Base-by-base conservation (phyloP, 2,797 vertebrate species). In the Gouania willdenowi region DNA sequence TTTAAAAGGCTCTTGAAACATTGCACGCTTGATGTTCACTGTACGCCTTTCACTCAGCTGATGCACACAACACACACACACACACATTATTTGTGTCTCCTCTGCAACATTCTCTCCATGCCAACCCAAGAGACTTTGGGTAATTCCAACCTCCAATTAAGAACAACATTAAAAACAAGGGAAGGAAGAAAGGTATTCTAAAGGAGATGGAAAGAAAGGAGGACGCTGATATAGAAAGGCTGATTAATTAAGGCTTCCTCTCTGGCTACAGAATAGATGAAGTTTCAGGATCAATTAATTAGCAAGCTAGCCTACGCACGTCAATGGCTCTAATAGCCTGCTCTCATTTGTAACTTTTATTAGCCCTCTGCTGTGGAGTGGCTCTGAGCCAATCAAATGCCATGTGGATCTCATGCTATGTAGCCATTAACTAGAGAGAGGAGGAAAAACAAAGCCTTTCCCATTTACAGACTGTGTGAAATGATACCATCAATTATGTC, bases 301-400 rank as follows among this genome's bases (percentile, higher is more conserved):
- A 86, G 82, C 70, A 28, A 47, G 78, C 75, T 75, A 77, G 77
- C 81, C 79, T 78, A 74, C 64, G 64, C 82, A 81, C 70, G 42
- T 84, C 85, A 81, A 71, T 84, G 79, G 55, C 73, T 84, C 80
- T 87, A 85, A 84, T 86, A 81, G 80, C 79, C 61, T 76, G 61
- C 75, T 77, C 82, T 86, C 85, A 83, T 87, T 87, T 87, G 82
- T 87, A 79, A 86, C 78, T 81, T 88, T 88, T 87, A 87, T 88
- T 86, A 83, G 77, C 77, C 66, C 18, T 21, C 66, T 51, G 62
- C 75, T 71, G 70, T 49, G 43, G 61, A 77, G 73, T 66, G 74
- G 66, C 71, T 75, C 74, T 75, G 49, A 77, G 73, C 83, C 81
- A 81, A 81, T 86, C 82, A 78, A 44, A 64, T 39, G 39, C 47